Evolutionary conservation across 2,113 vertebrate genomes (phyloP), one percentile per base, ranked within the genome.

Genomic region (Melanotaenia duboulayi): DNA sequence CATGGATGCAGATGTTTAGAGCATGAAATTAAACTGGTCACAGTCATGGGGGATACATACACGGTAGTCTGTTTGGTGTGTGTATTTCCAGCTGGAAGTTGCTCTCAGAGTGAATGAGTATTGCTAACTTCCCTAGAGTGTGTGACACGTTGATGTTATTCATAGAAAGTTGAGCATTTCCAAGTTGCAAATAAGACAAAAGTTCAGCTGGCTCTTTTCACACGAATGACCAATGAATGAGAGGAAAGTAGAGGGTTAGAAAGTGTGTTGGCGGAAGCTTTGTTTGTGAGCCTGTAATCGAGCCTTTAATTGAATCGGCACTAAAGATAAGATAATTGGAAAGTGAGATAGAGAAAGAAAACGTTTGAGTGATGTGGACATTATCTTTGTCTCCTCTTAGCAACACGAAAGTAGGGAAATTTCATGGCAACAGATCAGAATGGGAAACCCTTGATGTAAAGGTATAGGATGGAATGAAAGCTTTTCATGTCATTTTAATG

Each of bases 241-340:
- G 65, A 61, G 60, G 24, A 6, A 65, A 39, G n/a, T 3, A 6
- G 51, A 55, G n/a, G 54, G 58, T 40, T 78, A 55, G 82, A 90
- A 76, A 65, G 70, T 4, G 37, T 22, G 22, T 65, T 68, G 68
- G 86, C 51, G 67, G 83, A 78, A 78, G 86, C 83, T 90, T 91
- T 93, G 86, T 95, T 94, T 92, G 81, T 69, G 60, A 87, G 87
- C 57, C 83, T 81, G 90, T 94, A 95, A 96, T 96, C 95, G 87
- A 92, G 83, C 93, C 92, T 91, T 35, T 95, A 95, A 97, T 95
- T 95, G 93, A 93, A 96, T 95, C 95, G 91, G 88, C 92, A 92
- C 92, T 90, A 93, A 92, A 91, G 88, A 77, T 51, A 73, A 81
- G 78, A 58, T 85, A 85, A 90, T 83, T 75, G 44, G 87, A 90